These are phyloP conservation scores for Cygnus buccinator DNA, from an alignment of 2,113 vertebrate genomes.

Conservation along the genomic window DNA sequence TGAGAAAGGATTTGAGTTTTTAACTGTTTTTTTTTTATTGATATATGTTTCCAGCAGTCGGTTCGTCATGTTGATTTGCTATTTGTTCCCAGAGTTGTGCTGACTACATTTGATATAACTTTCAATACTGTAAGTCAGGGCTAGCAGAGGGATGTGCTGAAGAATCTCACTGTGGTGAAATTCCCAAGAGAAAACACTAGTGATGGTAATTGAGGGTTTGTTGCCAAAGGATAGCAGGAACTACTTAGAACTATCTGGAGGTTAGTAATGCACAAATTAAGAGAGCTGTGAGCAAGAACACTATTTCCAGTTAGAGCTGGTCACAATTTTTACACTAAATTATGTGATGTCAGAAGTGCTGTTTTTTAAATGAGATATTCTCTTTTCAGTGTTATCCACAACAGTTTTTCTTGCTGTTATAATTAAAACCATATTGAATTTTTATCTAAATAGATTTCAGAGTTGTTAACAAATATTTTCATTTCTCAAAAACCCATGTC, in stretches of 20 bases:
- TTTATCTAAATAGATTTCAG: constrained; percentile 40
- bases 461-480: neutral
- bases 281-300: constrained; percentile 16
- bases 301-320: constrained; percentile 20
- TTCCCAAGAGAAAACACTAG: neutral
- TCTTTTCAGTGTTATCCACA: neutral
- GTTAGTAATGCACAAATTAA: neutral
- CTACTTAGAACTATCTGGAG: neutral
- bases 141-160: neutral
- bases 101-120: neutral
- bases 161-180: neutral
- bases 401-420: neutral
- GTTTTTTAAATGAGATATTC: neutral
- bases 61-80: neutral
- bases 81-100: neutral
- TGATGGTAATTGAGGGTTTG: neutral
- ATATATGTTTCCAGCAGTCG: neutral
- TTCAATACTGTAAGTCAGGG: neutral
- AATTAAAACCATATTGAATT: neutral
- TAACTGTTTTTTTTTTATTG: neutral
- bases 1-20: neutral
- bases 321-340: constrained; percentile 15
- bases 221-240: neutral
- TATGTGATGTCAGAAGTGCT: neutral
- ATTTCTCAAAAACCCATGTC: neutral